Evolutionary conservation across 2,113 vertebrate species (phyloP), one percentile per base, ranked within the genome.

Genomic region (Ginglymostoma cirratum): DNA sequence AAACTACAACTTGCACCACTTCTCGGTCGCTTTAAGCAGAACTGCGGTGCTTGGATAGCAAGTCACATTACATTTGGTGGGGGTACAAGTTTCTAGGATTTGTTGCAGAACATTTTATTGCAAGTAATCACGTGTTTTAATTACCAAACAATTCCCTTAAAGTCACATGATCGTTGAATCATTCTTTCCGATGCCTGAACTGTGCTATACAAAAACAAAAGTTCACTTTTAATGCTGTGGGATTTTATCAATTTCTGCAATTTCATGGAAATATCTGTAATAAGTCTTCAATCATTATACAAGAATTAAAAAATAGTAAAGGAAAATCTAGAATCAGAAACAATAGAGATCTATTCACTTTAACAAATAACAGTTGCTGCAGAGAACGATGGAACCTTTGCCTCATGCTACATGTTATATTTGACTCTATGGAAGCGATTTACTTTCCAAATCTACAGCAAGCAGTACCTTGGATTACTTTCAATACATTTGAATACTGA

Each of bases 391-490:
- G 61, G 17, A 93, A 93, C 90, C 52, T 87, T 30, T 87, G 2
- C 45, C 85, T 87, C 85, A 87, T 52, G 3, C 85, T 66, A 17
- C 34, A 93, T 17, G 24, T 38, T 65, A 67, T 93, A 67, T 61
- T 67, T 66, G 38, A 6, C 87, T 90, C 23, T 55, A 65, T n/a
- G 67, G 42, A 45, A n/a, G 66, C 15, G 15, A 70, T 94, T 70
- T 48, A 24, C 45, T 94, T 94, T n/a, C 92, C 65, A 67, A 94
- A 69, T 94, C 66, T 94, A 30, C 66, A 94, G 45, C 70, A 45
- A 48, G 92, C 45, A 27, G 66, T 24, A 70, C 34, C 66, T 93
- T 67, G 92, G 92, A 94, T 70, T 38, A 38, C 27, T 94, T 70
- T 70, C 66, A 94, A 42, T 30, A 34, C 86, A 30, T 30, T 52